Evolutionary conservation across 2,113 vertebrate genomes (phyloP), one percentile per base, ranked within the genome.

Genomic region (Desmodus rotundus): DNA sequence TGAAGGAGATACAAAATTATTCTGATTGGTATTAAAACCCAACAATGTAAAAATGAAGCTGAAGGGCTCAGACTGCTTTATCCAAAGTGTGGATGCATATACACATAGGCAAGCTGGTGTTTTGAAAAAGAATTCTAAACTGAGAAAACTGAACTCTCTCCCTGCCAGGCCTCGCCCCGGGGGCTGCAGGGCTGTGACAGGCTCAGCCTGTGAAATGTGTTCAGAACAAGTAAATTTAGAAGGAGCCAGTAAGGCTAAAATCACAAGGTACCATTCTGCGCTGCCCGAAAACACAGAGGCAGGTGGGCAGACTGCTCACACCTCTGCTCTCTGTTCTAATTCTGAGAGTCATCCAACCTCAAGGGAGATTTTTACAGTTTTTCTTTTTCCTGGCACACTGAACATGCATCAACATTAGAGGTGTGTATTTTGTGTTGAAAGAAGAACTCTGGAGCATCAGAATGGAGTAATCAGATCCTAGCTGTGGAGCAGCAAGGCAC

Each of bases 191-290:
- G 43, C 72, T 47, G 26, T 6, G 14, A 72, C 73, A 72, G 65
- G 26, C 45, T n/a, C 10, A 19, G 24, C 4, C 61, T 15, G 4
- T 0, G 2, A 82, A 73, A 50, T 5, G 7, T 14, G 12, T 50
- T 88, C 31, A 15, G 80, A 94, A 88, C n/a, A 82, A 38, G 41
- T 76, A 58, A 31, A 73, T 89, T 80, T 33, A 94, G 50, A 89
- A 91, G 4, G 31, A 92, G 24, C 14, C 52, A 5, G 4, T 12
- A 33, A n/a, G 31, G 56, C n/a, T 76, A 41, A 41, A 63, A 76
- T 26, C 45, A 26, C 72, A 67, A 58, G 80, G 26, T 28, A 94
- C 20, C 11, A 19, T 38, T 43, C 54, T 11, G 47, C 5, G 2
- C 16, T 10, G 19, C 14, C 52, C 17, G 8, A 14, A 43, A 26